Percentiles rank a stretch among this genome's conserved stretches.
Evolutionary conservation across 30 jellyfish, hydroid and myxozoan species (phyloP).

Genomic region (Pelagia noctiluca): DNA sequence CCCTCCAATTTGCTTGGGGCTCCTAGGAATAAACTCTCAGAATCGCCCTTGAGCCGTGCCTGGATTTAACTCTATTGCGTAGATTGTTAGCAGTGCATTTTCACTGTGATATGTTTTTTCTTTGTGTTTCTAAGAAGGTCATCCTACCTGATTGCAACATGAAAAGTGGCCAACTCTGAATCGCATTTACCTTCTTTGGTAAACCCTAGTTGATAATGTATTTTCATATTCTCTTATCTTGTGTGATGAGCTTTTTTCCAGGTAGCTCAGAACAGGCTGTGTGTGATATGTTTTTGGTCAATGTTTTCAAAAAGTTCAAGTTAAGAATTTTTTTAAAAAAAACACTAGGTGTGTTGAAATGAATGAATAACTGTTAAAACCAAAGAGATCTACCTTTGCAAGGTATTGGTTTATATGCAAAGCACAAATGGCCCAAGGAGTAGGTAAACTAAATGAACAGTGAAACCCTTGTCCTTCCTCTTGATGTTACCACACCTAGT

Average conservation of each 20-base stretch:
- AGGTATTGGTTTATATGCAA: too few relatives aligned
- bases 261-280: not conserved
- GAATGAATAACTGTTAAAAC: too few relatives aligned
- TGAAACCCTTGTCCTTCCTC: too few relatives aligned
- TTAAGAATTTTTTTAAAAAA: not conserved
- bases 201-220: constrained; percentile 7
- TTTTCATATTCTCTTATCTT: constrained; percentile 12
- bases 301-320: not conserved
- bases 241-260: not conserved
- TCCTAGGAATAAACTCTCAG: not conserved
- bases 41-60: not conserved
- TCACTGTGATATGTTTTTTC: not conserved
- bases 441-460: too few relatives aligned
- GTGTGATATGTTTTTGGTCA: not conserved
- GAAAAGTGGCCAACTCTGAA: constrained; percentile 40
- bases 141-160: constrained; percentile 48
- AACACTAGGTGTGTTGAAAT: too few relatives aligned
- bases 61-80: not conserved
- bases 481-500: too few relatives aligned
- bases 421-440: too few relatives aligned
- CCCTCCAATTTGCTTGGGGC: not conserved
- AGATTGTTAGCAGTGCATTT: not conserved
- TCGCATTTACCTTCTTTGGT: constrained; percentile 38
- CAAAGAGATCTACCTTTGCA: too few relatives aligned
- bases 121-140: constrained; percentile 58